These are phyloP conservation scores for Dioctria rufipes DNA, from an alignment of 2,888 invertebrate genomes.

Conservation along the genomic window DNA sequence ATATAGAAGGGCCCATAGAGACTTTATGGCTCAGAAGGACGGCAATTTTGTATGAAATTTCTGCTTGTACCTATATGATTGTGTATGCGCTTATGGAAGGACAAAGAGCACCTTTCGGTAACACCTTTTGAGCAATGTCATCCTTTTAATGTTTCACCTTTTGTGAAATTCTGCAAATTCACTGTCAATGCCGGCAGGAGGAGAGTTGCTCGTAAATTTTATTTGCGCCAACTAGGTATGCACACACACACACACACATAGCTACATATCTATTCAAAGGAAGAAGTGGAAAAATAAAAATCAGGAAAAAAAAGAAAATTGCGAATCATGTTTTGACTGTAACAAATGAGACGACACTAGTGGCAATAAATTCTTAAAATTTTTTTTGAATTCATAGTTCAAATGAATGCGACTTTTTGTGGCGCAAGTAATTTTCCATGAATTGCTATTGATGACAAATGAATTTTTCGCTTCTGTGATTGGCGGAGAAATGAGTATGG, in stretches of 20 bases:
- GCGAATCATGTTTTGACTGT: constrained; percentile 51
- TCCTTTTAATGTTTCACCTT: constrained; percentile 50
- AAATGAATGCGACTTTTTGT: constrained; percentile 29
- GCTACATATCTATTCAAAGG: no score
- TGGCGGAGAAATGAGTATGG: constrained; percentile 32
- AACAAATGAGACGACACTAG: constrained; percentile 34
- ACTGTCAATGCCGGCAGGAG: constrained; percentile 31
- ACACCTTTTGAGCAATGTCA: constrained; percentile 49
- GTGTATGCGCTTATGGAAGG: neutral
- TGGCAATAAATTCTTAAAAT: constrained; percentile 41
- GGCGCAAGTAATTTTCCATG: constrained; percentile 32
- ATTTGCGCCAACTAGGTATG: neutral
- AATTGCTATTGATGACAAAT: constrained; percentile 42
- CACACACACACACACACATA: no score
- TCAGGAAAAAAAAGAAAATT: constrained; percentile 11
- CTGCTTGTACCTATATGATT: neutral
- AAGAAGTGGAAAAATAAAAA: neutral
- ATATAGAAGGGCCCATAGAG: neutral
- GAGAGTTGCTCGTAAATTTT: constrained; percentile 29
- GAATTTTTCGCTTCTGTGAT: constrained; percentile 36
- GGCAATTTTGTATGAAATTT: constrained; percentile 14
- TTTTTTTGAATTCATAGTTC: constrained; percentile 8
- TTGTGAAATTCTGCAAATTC: constrained; percentile 48
- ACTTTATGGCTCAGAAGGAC: constrained; percentile 35
- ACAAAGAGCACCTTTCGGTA: constrained; percentile 47